These are phyloP conservation scores for Andrena marginata DNA, from an alignment of 2,888 invertebrate genomes.

Conservation along the genomic window DNA sequence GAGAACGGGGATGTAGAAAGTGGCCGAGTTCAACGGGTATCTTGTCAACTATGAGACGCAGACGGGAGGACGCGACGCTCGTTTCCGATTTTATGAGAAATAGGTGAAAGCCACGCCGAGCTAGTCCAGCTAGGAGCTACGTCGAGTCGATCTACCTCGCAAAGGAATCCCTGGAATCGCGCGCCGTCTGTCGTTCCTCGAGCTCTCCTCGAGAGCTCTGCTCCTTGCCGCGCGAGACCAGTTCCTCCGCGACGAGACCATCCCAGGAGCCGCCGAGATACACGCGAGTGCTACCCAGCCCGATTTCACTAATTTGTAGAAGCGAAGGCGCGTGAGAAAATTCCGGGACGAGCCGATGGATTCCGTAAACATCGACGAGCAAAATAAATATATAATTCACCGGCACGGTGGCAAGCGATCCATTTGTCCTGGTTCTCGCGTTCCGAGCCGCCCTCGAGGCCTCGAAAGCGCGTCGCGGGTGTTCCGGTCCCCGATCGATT, in stretches of 20 bases:
- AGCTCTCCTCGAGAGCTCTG: background rate
- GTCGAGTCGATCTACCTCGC: conserved; percentile 26
- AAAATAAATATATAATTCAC: background rate
- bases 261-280: background rate
- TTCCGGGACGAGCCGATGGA: background rate
- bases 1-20: conserved; percentile 19
- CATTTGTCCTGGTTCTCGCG: conserved; percentile 48
- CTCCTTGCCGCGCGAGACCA: background rate
- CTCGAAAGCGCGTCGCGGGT: conserved; percentile 27
- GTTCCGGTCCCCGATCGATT: conserved; percentile 44
- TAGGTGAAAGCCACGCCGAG: conserved; percentile 59
- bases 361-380: background rate
- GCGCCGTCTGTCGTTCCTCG: conserved; percentile 9
- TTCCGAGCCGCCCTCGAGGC: background rate
- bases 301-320: background rate
- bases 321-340: background rate
- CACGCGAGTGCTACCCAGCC: background rate
- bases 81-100: conserved; percentile 62
- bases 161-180: conserved; percentile 54
- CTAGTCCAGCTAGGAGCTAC: conserved; percentile 12
- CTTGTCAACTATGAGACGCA: conserved; percentile 27
- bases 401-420: conserved; percentile 13
- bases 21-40: background rate
- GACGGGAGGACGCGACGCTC: conserved; percentile 7
- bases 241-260: background rate